These are phyloP conservation scores for Pristionchus fissidentatus DNA, from an alignment of 2,888 invertebrate species.

Conservation along the genomic window DNA sequence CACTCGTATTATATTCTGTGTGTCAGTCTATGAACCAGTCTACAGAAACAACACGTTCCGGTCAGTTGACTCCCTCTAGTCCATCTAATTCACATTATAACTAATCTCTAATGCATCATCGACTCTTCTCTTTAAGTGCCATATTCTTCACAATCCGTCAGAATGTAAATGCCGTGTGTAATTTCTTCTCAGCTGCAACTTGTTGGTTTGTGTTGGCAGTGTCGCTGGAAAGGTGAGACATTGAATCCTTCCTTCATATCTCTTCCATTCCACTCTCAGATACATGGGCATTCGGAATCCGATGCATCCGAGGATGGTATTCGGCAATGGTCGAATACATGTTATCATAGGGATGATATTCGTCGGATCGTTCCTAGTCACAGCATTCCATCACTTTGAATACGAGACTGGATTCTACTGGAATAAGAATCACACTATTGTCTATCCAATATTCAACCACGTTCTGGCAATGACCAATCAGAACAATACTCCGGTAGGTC, in stretches of 20 bases:
- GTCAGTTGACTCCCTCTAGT: slow-evolving; percentile 50
- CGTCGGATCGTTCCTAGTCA: slow-evolving; percentile 36
- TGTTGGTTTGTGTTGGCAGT: slow-evolving; percentile 71
- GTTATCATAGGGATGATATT: slow-evolving; percentile 32
- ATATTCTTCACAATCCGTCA: slow-evolving; percentile 46
- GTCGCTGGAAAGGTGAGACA: slow-evolving; percentile 66
- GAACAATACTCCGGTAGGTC: neutral
- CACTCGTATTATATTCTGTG: slow-evolving; percentile 58
- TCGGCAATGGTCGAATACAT: slow-evolving; percentile 19
- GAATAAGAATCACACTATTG: slow-evolving; percentile 44
- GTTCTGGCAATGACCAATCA: slow-evolving; percentile 3
- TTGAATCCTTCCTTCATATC: neutral
- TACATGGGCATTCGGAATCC: slow-evolving; percentile 69
- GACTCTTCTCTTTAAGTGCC: neutral
- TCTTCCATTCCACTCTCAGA: slow-evolving; percentile 48
- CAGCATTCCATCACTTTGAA: slow-evolving; percentile 47
- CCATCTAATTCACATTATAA: no score
- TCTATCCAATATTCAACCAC: slow-evolving; percentile 45
- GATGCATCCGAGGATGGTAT: slow-evolving; percentile 61
- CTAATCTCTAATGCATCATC: neutral
- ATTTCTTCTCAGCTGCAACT: slow-evolving; percentile 57
- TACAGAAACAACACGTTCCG: slow-evolving; percentile 57
- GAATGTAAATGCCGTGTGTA: slow-evolving; percentile 50
- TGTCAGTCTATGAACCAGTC: slow-evolving; percentile 61
- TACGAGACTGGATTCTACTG: slow-evolving; percentile 47